Evolutionary conservation across 2,113 vertebrate genomes (phyloP), one percentile per base, ranked within the genome.

Genomic region (Melanocharis versteri): DNA sequence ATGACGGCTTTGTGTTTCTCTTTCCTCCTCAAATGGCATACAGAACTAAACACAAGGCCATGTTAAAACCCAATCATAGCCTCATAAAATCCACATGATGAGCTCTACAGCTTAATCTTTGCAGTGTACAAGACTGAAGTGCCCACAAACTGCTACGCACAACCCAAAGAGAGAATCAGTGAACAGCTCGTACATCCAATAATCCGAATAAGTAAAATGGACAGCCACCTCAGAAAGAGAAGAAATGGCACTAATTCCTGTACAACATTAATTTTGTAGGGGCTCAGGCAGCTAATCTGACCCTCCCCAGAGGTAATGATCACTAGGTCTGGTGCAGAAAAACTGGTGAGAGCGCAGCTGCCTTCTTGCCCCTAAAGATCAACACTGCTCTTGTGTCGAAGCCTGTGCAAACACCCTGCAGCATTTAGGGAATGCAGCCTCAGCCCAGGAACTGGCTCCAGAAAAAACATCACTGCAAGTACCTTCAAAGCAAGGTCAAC

Each of bases 351-450:
- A 83, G 27, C 11, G 7, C 23, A 50, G 53, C 13, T 39, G 45
- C 20, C 45, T 79, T 70, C 61, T 18, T 35, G 24, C 20, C 13
- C 35, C 53, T 60, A 68, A 35, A 62, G 10, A 70, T 60, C 23
- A 87, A 15, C 16, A 66, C 35, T 33, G 56, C 48, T 54, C 23
- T 26, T 15, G 8, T 47, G 39, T 42, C 0, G 0, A 39, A 79
- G 66, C 14, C 51, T 28, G 24, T 47, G 76, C 26, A 48, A 83
- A 45, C 1, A 7, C n/a, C 50, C 7, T 35, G 44, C 64, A 81
- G 50, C 30, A 31, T 11, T 39, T 31, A 50, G 42, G n/a, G 58
- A 83, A 76, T 4, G 35, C 17, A 58, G 56, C 18, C 37, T 23
- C 28, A 77, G 60, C 20, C 35, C 35, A 47, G 45, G 24, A 60